These are phyloP conservation scores for Andrena cerasifolii DNA, from an alignment of 1,140 invertebrate genomes.

Conservation along the genomic window DNA sequence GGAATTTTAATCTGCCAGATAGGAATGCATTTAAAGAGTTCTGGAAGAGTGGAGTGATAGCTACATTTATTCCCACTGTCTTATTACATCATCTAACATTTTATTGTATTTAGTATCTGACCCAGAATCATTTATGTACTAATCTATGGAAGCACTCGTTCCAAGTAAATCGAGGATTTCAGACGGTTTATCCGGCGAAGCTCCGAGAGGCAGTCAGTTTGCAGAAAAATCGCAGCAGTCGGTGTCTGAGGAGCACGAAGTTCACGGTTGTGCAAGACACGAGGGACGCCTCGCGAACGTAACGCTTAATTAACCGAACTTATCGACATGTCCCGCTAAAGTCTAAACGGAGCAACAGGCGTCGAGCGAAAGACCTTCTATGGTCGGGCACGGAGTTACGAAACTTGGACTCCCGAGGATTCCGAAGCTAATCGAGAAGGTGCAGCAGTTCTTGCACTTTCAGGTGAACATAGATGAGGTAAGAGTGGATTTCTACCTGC, in stretches of 20 bases:
- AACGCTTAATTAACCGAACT: slow-evolving; percentile 28
- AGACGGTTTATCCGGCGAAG: too few relatives aligned
- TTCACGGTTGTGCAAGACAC: background rate
- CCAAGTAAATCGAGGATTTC: too few relatives aligned
- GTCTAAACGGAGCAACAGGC: background rate
- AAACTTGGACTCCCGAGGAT: slow-evolving; percentile 18
- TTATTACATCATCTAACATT: too few relatives aligned
- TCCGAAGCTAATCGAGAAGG: slow-evolving; percentile 22
- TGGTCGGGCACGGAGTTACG: slow-evolving; percentile 12
- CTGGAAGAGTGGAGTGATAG: too few relatives aligned
- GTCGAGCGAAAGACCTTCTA: slow-evolving; percentile 26
- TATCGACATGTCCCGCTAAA: slow-evolving; percentile 15
- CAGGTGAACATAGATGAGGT: background rate
- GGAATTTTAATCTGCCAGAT: too few relatives aligned
- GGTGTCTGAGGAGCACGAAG: background rate
- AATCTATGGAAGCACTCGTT: too few relatives aligned
- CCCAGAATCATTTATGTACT: too few relatives aligned
- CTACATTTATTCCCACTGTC: too few relatives aligned
- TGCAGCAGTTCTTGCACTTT: slow-evolving; percentile 12
- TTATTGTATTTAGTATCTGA: too few relatives aligned
- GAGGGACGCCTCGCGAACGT: background rate
- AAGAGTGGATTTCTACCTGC: slow-evolving; percentile 2
- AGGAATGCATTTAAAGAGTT: too few relatives aligned
- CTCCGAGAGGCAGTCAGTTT: too few relatives aligned
- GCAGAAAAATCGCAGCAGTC: too few relatives aligned